Conservation (phyloP, 2,797 vertebrate genomes). For the Sebastes cheni region DNA sequence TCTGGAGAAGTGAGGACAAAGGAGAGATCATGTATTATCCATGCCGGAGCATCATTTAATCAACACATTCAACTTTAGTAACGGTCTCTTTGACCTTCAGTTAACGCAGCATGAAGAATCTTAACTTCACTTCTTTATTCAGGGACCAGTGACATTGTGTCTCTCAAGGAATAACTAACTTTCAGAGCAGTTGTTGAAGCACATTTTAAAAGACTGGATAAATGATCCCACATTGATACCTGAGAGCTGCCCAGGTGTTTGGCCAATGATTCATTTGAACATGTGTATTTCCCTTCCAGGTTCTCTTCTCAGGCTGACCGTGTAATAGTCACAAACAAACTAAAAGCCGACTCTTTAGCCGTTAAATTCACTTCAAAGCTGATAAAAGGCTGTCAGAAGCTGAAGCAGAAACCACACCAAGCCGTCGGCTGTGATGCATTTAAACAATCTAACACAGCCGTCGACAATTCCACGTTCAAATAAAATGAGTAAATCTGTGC, state of each 20-base stretch:
- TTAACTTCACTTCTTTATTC: neutral
- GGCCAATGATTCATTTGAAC: neutral
- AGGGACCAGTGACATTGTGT: neutral
- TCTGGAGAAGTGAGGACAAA: slow-evolving; percentile 70
- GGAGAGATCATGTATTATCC: neutral
- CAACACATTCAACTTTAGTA: neutral
- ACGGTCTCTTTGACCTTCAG: neutral
- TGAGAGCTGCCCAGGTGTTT: neutral
- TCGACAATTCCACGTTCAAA: too few species aligned
- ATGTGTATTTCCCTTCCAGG: neutral
- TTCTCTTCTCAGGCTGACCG: too few species aligned
- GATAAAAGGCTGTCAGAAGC: too few species aligned
- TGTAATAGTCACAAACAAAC: too few species aligned
- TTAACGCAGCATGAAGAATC: neutral
- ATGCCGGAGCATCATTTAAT: neutral
- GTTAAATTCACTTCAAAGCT: too few species aligned
- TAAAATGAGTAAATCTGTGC: too few species aligned
- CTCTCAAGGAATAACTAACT: neutral
- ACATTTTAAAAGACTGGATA: neutral
- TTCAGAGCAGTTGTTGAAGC: neutral
- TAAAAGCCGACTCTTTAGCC: too few species aligned
- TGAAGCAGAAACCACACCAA: too few species aligned
- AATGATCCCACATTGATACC: neutral
- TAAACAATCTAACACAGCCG: too few species aligned
- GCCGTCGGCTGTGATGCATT: too few species aligned